These are phyloP conservation scores for Galeopsomyia nigrocyanea DNA, from an alignment of 2,888 invertebrate genomes.

Conservation along the genomic window DNA sequence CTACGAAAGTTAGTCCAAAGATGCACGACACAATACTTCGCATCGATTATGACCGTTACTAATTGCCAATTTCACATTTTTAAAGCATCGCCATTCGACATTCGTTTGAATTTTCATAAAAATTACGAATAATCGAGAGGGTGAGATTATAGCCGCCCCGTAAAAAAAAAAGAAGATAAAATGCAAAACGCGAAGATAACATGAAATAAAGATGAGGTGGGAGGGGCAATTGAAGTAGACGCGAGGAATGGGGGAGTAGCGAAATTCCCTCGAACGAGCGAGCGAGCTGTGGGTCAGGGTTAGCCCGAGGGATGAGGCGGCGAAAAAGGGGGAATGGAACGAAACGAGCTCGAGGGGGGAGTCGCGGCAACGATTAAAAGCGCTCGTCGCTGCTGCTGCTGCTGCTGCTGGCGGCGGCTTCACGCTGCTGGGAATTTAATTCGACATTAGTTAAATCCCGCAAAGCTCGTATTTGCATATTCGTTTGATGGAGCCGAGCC, in stretches of 20 bases:
- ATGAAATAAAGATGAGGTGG: conserved; percentile 8
- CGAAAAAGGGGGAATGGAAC: conserved; percentile 22
- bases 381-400: conserved; percentile 38
- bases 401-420: no score
- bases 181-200: conserved; percentile 7
- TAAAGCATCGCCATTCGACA: no score
- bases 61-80: no score
- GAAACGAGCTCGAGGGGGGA: conserved; percentile 1
- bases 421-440: conserved; percentile 55
- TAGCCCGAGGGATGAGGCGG: conserved; percentile 49
- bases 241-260: conserved; percentile 13
- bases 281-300: conserved; percentile 64
- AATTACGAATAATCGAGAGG: background rate
- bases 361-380: conserved; percentile 34
- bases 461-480: conserved; percentile 48
- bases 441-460: conserved; percentile 57
- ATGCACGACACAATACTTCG: no score
- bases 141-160: background rate
- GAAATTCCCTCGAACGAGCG: conserved; percentile 58
- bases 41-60: no score
- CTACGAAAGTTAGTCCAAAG: no score
- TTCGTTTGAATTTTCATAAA: no score
- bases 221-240: background rate
- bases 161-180: conserved; percentile 7
- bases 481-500: conserved; percentile 37